A percentile compares a stretch with the other conserved stretches of the same genome.
phyloP scores from a whole-genome alignment of 2,888 invertebrate genomes.

The Pammene aurita region DNA sequence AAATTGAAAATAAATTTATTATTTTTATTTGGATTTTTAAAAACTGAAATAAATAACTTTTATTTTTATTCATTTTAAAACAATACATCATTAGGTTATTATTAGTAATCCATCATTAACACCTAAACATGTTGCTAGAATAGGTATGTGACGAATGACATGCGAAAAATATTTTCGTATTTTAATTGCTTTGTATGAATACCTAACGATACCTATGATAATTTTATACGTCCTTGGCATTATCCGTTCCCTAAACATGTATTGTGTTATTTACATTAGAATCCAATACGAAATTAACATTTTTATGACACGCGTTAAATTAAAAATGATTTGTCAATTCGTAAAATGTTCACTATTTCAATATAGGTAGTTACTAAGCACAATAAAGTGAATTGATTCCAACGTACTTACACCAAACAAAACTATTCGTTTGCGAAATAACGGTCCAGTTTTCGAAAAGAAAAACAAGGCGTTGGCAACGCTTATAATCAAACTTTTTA shows the following conservation, averaged over 20 bases:
- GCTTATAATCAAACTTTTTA: slow-evolving; percentile 24
- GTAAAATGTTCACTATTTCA: background rate
- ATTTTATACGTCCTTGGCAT: slow-evolving; percentile 23
- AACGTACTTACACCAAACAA: background rate
- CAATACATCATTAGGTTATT: too few species aligned
- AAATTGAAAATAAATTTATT: too few species aligned
- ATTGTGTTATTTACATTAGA: slow-evolving; percentile 22
- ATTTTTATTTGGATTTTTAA: too few species aligned
- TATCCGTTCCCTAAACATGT: slow-evolving; percentile 9
- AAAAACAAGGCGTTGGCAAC: background rate
- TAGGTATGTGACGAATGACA: background rate
- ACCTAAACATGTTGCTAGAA: too few species aligned
- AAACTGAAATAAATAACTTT: too few species aligned
- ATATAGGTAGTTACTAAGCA: too few species aligned
- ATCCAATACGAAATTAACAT: slow-evolving; percentile 15
- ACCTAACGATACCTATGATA: background rate
- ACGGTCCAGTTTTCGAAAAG: background rate
- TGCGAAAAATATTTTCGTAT: background rate
- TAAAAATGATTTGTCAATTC: background rate
- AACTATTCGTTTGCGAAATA: background rate
- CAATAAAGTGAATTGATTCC: background rate
- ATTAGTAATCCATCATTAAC: too few species aligned
- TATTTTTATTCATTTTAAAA: too few species aligned
- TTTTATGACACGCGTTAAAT: slow-evolving; percentile 12
- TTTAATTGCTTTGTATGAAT: background rate